Conservation (phyloP, 2,888 invertebrate genomes). For the Lumbricus terrestris region DNA sequence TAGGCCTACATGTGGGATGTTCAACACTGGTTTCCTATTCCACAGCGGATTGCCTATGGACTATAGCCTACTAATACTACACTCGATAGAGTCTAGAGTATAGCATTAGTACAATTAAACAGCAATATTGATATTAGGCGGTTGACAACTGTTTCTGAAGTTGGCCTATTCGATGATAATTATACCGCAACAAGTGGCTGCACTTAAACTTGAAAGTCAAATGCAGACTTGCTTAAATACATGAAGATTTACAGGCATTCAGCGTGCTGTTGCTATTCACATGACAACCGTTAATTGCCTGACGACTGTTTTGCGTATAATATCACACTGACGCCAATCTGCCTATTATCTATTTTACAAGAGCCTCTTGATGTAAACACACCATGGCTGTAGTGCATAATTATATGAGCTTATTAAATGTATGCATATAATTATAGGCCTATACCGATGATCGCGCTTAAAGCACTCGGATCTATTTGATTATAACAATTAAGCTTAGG, state of each 20-base stretch:
- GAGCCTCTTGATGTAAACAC: background rate
- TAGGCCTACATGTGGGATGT: no score
- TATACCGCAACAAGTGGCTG: background rate
- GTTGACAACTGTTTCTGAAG: background rate
- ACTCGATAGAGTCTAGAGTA: no score
- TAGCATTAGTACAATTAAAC: no score
- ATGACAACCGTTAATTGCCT: background rate
- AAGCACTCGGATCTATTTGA: background rate
- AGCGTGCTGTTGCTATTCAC: background rate
- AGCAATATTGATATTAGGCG: background rate
- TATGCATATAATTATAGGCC: no score
- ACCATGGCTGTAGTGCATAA: background rate
- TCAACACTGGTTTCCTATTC: no score
- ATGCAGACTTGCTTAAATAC: background rate
- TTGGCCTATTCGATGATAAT: background rate
- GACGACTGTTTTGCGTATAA: no score
- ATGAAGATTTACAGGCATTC: background rate
- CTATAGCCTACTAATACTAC: no score
- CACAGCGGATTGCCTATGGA: no score
- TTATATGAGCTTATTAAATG: background rate
- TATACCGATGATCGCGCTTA: no score
- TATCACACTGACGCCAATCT: background rate
- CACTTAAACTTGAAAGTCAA: background rate
- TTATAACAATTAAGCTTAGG: background rate
- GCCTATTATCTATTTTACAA: background rate